phyloP scores from a whole-genome alignment of 2,888 invertebrate genomes.

The Euproctis similis region DNA sequence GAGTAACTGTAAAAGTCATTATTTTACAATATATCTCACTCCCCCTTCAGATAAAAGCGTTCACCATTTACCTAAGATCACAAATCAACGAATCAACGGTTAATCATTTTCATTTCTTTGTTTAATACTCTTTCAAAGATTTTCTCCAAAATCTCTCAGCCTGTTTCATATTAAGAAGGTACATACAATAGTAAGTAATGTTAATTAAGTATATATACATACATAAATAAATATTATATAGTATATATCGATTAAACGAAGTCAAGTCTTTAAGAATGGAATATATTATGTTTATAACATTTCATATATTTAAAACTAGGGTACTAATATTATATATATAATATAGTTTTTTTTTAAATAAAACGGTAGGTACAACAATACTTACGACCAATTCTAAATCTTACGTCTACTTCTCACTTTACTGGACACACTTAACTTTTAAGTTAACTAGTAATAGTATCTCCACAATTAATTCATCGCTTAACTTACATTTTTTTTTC shows the following conservation, averaged over 20 bases:
- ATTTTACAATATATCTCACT: not conserved
- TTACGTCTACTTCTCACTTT: constrained; percentile 47
- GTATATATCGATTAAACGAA: constrained; percentile 31
- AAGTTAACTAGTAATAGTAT: not conserved
- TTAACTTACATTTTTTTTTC: too few relatives aligned
- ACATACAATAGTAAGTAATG: too few relatives aligned
- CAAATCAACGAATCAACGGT: too few relatives aligned
- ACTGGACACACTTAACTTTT: constrained; percentile 41
- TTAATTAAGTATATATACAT: not conserved
- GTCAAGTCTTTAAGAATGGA: constrained; percentile 41
- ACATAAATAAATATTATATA: constrained; percentile 6
- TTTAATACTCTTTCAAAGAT: too few relatives aligned
- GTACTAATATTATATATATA: too few relatives aligned
- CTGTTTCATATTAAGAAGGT: too few relatives aligned
- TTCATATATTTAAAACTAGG: constrained; percentile 12
- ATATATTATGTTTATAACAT: constrained; percentile 34
- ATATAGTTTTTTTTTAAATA: too few relatives aligned
- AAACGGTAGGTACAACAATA: constrained; percentile 9
- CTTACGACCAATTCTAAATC: constrained; percentile 20
- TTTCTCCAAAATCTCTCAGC: too few relatives aligned
- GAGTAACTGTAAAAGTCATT: too few relatives aligned
- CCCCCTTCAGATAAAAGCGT: not conserved
- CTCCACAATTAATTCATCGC: not conserved
- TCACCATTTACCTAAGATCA: too few relatives aligned
- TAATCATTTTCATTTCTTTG: too few relatives aligned